Conservation (phyloP, 2,888 invertebrate genomes). For the Teleogryllus oceanicus region DNA sequence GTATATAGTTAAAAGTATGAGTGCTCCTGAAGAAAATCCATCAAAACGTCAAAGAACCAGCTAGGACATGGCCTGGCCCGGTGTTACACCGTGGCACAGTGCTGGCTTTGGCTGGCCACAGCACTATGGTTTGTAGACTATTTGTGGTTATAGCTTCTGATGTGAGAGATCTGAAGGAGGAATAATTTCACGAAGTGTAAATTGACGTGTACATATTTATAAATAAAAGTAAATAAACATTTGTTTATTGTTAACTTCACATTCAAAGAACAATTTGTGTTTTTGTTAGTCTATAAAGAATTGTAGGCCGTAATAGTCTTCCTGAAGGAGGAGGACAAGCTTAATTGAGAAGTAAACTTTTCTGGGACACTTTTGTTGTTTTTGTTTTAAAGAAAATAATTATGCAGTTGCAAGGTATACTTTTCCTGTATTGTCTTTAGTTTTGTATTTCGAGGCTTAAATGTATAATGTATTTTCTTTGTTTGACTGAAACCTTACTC, state of each 20-base stretch:
- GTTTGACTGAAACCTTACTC: background rate
- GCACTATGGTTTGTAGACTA: constrained; percentile 31
- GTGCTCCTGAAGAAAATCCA: constrained; percentile 46
- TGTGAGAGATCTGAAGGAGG: background rate
- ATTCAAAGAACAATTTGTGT: constrained; percentile 4
- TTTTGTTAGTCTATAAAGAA: background rate
- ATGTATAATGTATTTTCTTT: background rate
- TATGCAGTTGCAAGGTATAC: background rate
- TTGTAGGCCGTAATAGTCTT: background rate
- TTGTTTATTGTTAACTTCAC: background rate
- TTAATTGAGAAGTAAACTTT: background rate
- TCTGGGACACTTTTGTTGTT: background rate
- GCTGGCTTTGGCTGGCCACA: constrained; percentile 33
- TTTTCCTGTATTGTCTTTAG: background rate
- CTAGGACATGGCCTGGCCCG: constrained; percentile 50
- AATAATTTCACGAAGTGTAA: background rate
- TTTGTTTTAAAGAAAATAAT: background rate
- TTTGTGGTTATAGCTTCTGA: background rate
- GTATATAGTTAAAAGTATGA: constrained; percentile 68
- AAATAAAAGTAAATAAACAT: background rate
- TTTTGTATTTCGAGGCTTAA: background rate
- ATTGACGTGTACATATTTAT: background rate
- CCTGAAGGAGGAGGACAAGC: background rate
- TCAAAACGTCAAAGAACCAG: constrained; percentile 57
- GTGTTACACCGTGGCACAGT: constrained; percentile 25